These are phyloP conservation scores for Meriones unguiculatus DNA, from an alignment of 2,113 vertebrate species.

Conservation along the genomic window DNA sequence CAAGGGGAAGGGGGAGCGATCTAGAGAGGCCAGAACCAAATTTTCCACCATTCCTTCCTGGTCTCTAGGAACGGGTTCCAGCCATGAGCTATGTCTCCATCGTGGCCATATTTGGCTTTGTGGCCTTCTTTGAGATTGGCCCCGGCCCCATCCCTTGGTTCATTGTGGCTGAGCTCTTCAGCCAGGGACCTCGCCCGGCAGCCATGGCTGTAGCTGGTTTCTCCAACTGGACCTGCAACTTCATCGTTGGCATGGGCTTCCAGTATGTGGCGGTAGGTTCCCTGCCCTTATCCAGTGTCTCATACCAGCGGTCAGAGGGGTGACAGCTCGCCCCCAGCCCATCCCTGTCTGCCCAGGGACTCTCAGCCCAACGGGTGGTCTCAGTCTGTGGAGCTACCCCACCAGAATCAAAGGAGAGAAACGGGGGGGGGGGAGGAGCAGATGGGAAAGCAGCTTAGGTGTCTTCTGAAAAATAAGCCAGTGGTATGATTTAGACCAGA, in stretches of 20 bases:
- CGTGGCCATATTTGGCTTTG: conserved; percentile 93
- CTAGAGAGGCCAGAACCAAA: not conserved
- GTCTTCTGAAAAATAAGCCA: conserved; percentile 19
- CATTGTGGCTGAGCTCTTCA: conserved; percentile 95
- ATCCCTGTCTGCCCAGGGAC: not conserved
- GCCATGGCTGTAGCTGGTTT: conserved; percentile 93
- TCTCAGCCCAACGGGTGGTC: not conserved
- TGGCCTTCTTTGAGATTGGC: conserved; percentile 95
- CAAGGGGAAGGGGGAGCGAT: not conserved
- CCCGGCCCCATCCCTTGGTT: conserved; percentile 97
- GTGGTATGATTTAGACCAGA: not conserved
- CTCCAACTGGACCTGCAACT: conserved; percentile 95
- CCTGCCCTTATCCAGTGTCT: not conserved
- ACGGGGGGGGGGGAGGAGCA: not conserved
- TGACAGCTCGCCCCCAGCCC: not conserved
- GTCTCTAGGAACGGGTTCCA: conserved; percentile 88
- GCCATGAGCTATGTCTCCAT: conserved; percentile 93
- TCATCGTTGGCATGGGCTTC: conserved; percentile 94
- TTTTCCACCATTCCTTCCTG: not conserved
- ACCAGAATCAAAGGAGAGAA: not conserved
- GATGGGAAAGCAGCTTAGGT: not conserved
- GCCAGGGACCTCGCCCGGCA: conserved; percentile 93
- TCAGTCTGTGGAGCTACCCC: not conserved
- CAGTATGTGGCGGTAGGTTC: conserved; percentile 92
- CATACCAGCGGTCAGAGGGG: not conserved